Evolutionary conservation across 1,140 invertebrate genomes (phyloP), one percentile per base, ranked within the genome.

Genomic region (Parapsyche elsis): DNA sequence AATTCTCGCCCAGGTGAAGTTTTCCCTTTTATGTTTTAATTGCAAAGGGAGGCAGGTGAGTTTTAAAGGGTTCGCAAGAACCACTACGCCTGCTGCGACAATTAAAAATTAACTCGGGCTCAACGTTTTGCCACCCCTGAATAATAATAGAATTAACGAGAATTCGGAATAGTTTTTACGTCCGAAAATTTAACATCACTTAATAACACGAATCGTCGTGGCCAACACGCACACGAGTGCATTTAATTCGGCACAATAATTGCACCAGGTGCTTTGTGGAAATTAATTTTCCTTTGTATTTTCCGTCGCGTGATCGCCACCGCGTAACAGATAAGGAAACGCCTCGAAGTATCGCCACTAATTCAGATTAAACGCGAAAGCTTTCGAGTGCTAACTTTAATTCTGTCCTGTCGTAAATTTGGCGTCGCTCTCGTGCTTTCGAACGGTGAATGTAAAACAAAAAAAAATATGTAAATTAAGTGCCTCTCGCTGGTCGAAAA

Each of bases 101-200:
- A 75, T 75, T 75, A 75, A 75, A 75, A 75, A 75, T 75, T 75
- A 75, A 75, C 73, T 57, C 4, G 46, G 59, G n/a, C 45, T 9
- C 9, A 74, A 57, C 73, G 23, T 75, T 75, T 38, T 75, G 14
- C 73, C 71, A 16, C 16, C 73, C 38, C 19, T 57, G 73, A n/a
- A n/a, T n/a, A n/a, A 75, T 75, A 75, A 75, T 49, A 23, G 16
- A 75, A 75, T 75, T 75, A 75, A 75, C 45, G 46, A 14, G 59
- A 61, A 53, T 61, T 61, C 49, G 2, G 49, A 53, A 53, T 4
- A 53, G 10, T 53, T 53, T 53, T 53, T 38, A 38, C 30, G 1
- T 7, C 30, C 7, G 30, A 38, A 38, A 38, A 38, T 38, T 38
- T 38, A 38, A 38, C 30, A 38, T 38, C 30, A 38, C 30, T 38